These are phyloP conservation scores for Mythimna impura DNA, from an alignment of 2,888 invertebrate species.

Conservation along the genomic window DNA sequence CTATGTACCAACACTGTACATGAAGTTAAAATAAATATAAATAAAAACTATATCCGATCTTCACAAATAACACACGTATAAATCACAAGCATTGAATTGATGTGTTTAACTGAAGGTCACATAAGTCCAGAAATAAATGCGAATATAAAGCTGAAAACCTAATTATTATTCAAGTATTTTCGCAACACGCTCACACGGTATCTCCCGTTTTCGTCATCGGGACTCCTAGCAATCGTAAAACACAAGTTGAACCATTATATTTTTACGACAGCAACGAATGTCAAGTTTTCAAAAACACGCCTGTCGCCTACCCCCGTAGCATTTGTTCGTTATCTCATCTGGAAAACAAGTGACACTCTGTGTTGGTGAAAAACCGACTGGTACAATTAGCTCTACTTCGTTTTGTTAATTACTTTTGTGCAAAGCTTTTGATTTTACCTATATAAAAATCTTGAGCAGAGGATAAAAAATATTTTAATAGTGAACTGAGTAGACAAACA, in stretches of 20 bases:
- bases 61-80: constrained; percentile 8
- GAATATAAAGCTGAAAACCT: constrained; percentile 27
- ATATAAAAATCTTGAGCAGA: background rate
- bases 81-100: constrained; percentile 1
- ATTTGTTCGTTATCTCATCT: constrained; percentile 75
- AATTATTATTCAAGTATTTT: constrained; percentile 54
- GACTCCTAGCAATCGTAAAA: constrained; percentile 84
- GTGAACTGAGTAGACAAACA: background rate
- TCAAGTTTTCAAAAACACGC: constrained; percentile 84
- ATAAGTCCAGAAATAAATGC: constrained; percentile 22
- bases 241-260: constrained; percentile 87
- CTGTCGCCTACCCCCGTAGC: constrained; percentile 65
- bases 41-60: background rate
- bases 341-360: constrained; percentile 66
- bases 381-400: constrained; percentile 6
- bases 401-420: constrained; percentile 10
- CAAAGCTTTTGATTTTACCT: background rate
- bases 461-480: background rate
- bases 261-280: constrained; percentile 88
- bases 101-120: constrained; percentile 21
- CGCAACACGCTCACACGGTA: constrained; percentile 65
- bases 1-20: too few species aligned
- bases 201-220: constrained; percentile 75
- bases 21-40: too few species aligned
- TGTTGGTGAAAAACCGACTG: background rate